Conservation (phyloP, 2,888 invertebrate genomes). For the Eupithecia subumbrata region DNA sequence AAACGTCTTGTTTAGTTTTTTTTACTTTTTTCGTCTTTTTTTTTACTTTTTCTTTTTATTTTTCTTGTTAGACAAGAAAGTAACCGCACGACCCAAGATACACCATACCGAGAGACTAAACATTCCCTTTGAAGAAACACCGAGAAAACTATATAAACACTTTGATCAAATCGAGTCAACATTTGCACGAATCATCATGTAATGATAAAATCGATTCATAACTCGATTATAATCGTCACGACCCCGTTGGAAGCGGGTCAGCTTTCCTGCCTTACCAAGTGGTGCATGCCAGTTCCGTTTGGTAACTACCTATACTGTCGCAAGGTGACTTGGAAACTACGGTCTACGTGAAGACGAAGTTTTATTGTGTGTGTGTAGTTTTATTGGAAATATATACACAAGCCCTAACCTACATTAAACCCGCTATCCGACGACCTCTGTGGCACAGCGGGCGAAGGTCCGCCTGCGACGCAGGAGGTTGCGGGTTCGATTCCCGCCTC, state of each 20-base stretch:
- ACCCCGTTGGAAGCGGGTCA: slow-evolving; percentile 46
- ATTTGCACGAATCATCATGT: slow-evolving; percentile 11
- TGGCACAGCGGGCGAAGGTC: no score
- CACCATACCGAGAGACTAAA: background rate
- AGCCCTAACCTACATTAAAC: no score
- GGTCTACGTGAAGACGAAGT: background rate
- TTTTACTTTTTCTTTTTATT: no score
- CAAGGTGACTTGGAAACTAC: slow-evolving; percentile 28
- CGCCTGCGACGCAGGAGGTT: no score
- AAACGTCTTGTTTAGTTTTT: no score
- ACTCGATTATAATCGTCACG: slow-evolving; percentile 33
- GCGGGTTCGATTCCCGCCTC: no score
- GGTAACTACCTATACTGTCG: slow-evolving; percentile 34
- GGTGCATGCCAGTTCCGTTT: slow-evolving; percentile 50
- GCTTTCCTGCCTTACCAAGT: slow-evolving; percentile 47
- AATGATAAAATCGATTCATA: slow-evolving; percentile 22
- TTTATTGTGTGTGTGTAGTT: background rate
- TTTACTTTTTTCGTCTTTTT: no score
- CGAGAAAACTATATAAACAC: background rate
- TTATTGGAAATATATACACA: no score
- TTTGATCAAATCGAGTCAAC: slow-evolving; percentile 22
- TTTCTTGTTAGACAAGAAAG: background rate
- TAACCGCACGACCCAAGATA: background rate
- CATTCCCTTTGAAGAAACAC: background rate
- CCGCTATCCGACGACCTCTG: no score